Base-by-base conservation (phyloP, 2,888 invertebrate species). In the Acanthosepion esculentum region DNA sequence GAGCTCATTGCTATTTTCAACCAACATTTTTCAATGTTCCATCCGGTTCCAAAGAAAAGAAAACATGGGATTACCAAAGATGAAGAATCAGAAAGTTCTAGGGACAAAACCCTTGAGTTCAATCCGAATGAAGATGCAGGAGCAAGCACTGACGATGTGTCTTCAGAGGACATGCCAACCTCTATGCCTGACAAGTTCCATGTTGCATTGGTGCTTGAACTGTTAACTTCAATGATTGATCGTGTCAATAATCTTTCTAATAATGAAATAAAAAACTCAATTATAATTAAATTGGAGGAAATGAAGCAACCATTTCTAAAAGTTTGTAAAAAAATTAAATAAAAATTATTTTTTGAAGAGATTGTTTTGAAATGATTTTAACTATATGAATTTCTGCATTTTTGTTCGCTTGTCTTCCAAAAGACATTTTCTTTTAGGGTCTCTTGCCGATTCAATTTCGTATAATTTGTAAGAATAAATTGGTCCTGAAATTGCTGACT, bases 261-360 rank as follows among this genome's bases (percentile, higher is more conserved):
- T n/a, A 33, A 18, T 78, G 78, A 78, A 78, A 78, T 78, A 15
- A 78, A 78, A 78, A 78, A n/a, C 15, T 78, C 78, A 78, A 78
- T 78, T 78, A 15, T 78, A 12, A n/a, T 33, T 8, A 78, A n/a
- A n/a, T 78, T 78, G 78, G 78, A 78, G 12, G 78, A 78, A 78
- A 78, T 78, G 78, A 78, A 78, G n/a, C n/a, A n/a, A 78, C 78
- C 78, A 33, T 78, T 78, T 78, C 78, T 78, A 78, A 78, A 78
- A 78, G n/a, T 78, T 78, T 78, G 78, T 78, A 78, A 7, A 78
- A 78, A 78, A 78, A 78, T 78, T 78, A 10, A 78, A 78, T 78
- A 33, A 78, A 78, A 78, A n/a, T 10, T n/a, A 78, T 15, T n/a
- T n/a, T n/a, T 10, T 29, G 1, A n/a, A 78, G 10, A 55, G 18